These are phyloP conservation scores for Eupithecia dodoneata DNA, from an alignment of 2,888 invertebrate genomes.

Conservation along the genomic window DNA sequence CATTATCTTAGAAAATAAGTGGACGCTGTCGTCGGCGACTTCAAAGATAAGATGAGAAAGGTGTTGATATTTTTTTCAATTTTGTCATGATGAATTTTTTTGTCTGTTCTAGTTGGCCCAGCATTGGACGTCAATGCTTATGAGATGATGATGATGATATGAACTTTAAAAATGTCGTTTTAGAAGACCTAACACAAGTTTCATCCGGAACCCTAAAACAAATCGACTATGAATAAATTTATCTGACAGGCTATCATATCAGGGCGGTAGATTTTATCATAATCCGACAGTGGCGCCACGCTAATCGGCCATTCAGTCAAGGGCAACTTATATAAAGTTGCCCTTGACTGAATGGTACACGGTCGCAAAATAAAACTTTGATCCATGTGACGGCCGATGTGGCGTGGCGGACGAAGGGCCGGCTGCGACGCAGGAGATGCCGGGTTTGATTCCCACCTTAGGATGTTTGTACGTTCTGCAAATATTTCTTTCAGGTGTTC, in stretches of 20 bases:
- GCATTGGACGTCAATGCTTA: neutral
- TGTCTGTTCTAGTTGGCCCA: neutral
- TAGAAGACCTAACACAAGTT: neutral
- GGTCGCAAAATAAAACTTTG: neutral
- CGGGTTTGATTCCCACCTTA: too few relatives aligned
- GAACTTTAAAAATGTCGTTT: neutral
- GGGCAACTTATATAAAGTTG: too few relatives aligned
- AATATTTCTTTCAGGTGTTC: too few relatives aligned
- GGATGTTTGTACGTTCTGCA: too few relatives aligned
- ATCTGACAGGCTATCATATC: neutral
- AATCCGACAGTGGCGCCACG: slow-evolving; percentile 23
- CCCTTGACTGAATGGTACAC: too few relatives aligned
- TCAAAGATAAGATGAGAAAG: neutral
- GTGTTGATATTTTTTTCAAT: too few relatives aligned
- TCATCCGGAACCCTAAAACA: slow-evolving; percentile 3
- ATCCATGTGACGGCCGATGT: neutral
- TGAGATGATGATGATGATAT: neutral
- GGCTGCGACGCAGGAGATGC: too few relatives aligned
- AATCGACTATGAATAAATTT: slow-evolving; percentile 5
- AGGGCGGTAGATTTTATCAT: slow-evolving; percentile 18
- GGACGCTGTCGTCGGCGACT: too few relatives aligned
- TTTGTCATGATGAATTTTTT: too few relatives aligned
- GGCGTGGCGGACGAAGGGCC: too few relatives aligned
- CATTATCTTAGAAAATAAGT: too few relatives aligned
- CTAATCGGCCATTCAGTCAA: slow-evolving; percentile 23